Conservation (phyloP, 2,113 vertebrate genomes). For the Artemisiospiza belli region DNA sequence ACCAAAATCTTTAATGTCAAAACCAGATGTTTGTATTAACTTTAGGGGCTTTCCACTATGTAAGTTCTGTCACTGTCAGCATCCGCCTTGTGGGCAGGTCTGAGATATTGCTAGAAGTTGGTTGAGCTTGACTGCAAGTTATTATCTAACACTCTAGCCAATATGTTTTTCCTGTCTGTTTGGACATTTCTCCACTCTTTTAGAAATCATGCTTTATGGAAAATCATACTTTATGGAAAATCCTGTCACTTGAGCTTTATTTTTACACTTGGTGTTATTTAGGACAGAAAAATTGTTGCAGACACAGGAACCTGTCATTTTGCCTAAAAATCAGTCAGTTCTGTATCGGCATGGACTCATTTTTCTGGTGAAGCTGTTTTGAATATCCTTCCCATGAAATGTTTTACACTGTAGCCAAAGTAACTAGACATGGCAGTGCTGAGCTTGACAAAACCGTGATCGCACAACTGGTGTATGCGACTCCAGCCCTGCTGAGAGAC, state of each 20-base stretch:
- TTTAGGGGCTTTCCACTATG: slow-evolving; percentile 1
- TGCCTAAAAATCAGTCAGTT: background rate
- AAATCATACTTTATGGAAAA: slow-evolving; percentile 40
- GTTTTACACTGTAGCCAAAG: background rate
- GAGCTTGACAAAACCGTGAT: slow-evolving; percentile 5
- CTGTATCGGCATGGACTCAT: background rate
- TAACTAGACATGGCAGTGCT: background rate
- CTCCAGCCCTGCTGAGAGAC: background rate
- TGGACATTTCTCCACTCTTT: background rate
- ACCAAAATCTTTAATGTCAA: slow-evolving; percentile 28
- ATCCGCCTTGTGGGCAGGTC: background rate
- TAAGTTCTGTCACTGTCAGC: slow-evolving; percentile 1
- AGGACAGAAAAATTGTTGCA: slow-evolving; percentile 12
- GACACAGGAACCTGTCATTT: slow-evolving; percentile 11
- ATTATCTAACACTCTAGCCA: slow-evolving; percentile 23
- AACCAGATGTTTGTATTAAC: slow-evolving; percentile 15
- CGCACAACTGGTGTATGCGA: background rate
- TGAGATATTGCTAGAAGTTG: slow-evolving; percentile 7
- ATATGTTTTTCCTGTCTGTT: background rate
- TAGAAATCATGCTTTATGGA: slow-evolving; percentile 8
- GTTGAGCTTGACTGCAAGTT: slow-evolving; percentile 29
- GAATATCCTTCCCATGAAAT: background rate
- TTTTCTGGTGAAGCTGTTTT: background rate
- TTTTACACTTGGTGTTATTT: slow-evolving; percentile 29
- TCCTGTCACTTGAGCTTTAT: background rate